Percentiles rank a stretch among this genome's conserved stretches.
These are phyloP conservation scores for Labia minor DNA, from an alignment of 2,888 invertebrate genomes.

Conservation along the genomic window DNA sequence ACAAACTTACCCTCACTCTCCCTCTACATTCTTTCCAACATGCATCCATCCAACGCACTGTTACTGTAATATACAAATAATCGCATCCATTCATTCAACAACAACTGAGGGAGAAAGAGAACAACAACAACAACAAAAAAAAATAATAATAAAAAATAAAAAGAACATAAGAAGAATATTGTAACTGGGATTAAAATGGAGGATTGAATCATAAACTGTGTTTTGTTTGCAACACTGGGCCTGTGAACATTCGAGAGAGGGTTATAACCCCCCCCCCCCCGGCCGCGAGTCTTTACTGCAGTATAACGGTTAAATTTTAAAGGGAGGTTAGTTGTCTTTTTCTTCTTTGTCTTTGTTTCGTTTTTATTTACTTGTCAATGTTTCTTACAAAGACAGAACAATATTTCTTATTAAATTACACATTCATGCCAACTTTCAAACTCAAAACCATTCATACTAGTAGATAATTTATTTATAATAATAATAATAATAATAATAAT, in stretches of 20 bases:
- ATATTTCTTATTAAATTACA: background rate
- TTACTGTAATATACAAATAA: too few species aligned
- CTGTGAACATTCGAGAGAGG: background rate
- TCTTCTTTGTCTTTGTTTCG: background rate
- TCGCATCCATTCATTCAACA: too few species aligned
- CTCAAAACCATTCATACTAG: background rate
- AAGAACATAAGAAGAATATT: background rate
- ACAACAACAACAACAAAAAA: background rate
- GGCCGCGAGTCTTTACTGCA: background rate
- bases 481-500: too few species aligned
- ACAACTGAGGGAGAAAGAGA: too few species aligned
- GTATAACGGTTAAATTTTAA: background rate
- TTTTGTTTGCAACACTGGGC: background rate
- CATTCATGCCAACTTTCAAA: background rate
- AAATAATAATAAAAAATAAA: background rate
- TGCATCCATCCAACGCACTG: too few species aligned
- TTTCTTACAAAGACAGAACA: background rate
- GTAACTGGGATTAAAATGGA: background rate
- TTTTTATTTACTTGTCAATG: background rate
- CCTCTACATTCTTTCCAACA: too few species aligned
- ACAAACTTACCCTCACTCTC: background rate
- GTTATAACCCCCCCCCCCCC: too few species aligned
- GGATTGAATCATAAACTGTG: background rate
- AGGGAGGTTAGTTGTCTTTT: background rate
- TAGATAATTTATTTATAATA: too few species aligned